Evolutionary conservation across 1,140 invertebrate species (phyloP), one percentile per base, ranked within the genome.

Genomic region (Listronotus bonariensis): DNA sequence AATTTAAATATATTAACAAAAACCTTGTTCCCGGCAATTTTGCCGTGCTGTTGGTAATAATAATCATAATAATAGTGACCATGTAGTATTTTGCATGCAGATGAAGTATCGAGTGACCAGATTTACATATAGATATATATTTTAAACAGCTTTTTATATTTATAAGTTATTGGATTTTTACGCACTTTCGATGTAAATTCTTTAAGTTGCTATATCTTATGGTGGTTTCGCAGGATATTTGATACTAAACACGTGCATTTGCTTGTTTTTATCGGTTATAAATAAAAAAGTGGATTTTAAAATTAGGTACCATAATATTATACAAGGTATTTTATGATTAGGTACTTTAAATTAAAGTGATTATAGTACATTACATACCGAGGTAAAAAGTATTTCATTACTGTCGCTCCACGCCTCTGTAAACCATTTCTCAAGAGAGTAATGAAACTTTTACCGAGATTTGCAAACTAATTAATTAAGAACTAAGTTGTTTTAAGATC

Each of bases 61-160:
- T 51, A 51, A 51, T 51, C 48, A 14, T 51, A 51, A 51, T 51
- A 51, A 51, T 32, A 51, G 48, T 14, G 48, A 51, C 31, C 48
- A 51, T 32, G 48, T 5, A 54, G 34, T 32, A 54, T 40, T 54
- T 40, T 18, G 52, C 40, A 54, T 54, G 52, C 52, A 54, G 52
- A 54, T 54, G 34, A 54, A 31, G 36, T 54, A 54, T 54, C 14
- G 32, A 54, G 52, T 54, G 34, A 41, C 52, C 36, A 31, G 52
- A 54, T 54, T 54, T 54, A 54, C 52, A 54, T 54, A 40, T 32
- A 54, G 36, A 54, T 54, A 54, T 54, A 18, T 41, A 15, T 32
- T 31, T 40, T 36, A 40, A 54, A 40, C n/a, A 38, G 52, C 32
- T 38, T 54, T 54, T 54, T 54, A 38, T 54, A 54, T 40, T 12